phyloP scores from a whole-genome alignment of 2,113 vertebrate genomes.

The Xenus cinereus region DNA sequence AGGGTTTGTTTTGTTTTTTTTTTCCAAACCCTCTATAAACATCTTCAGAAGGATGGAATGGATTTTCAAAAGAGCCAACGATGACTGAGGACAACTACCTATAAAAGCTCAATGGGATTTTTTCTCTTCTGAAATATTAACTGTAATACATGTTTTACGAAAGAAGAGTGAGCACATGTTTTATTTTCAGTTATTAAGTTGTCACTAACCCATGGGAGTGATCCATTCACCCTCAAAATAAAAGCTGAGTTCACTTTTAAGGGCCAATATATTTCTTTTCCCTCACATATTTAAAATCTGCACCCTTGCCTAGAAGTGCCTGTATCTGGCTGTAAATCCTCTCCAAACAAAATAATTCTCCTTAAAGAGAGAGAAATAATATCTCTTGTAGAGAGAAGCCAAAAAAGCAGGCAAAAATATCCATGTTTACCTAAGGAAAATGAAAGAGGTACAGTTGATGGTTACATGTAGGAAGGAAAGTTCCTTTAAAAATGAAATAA shows the following conservation, averaged over 20 bases:
- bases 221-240: slow-evolving; percentile 28
- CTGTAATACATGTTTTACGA: neutral
- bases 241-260: slow-evolving; percentile 22
- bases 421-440: neutral
- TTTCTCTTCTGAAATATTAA: neutral
- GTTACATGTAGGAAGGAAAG: neutral
- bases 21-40: neutral
- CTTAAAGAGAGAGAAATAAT: slow-evolving; percentile 11
- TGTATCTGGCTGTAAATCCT: slow-evolving; percentile 34
- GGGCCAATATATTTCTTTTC: neutral
- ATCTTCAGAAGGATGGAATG: neutral
- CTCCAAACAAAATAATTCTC: slow-evolving; percentile 53
- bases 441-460: neutral
- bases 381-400: neutral
- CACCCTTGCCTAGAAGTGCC: slow-evolving; percentile 27
- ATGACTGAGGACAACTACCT: neutral
- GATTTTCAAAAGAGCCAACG: neutral
- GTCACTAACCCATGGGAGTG: neutral
- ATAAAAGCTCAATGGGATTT: neutral
- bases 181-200: slow-evolving; percentile 43
- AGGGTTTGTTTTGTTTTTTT: neutral
- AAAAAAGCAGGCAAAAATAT: slow-evolving; percentile 46
- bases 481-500: neutral
- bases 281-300: slow-evolving; percentile 19
- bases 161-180: neutral